phyloP scores from a whole-genome alignment of 1,140 invertebrate genomes.

The Drosophila jambulina region DNA sequence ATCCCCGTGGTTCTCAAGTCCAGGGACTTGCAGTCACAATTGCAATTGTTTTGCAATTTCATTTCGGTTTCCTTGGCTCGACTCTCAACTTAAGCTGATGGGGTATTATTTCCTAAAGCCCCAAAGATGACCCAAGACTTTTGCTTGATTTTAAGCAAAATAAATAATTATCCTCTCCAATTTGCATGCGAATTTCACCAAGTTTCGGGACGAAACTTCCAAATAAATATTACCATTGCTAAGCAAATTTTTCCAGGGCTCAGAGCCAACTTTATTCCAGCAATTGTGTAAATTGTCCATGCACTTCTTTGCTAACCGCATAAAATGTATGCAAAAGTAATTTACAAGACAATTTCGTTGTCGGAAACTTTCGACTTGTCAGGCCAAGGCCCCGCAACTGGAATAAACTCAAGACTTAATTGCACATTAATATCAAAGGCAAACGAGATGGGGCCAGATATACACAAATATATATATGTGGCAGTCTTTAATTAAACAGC shows the following conservation, averaged over 20 bases:
- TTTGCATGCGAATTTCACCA: conserved; percentile 18
- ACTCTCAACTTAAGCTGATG: conserved; percentile 6
- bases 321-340: conserved; percentile 59
- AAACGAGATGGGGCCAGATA: conserved; percentile 19
- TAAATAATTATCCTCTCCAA: conserved; percentile 32
- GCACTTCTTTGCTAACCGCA: conserved; percentile 26
- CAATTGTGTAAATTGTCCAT: conserved; percentile 43
- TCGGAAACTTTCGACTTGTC: conserved; percentile 35
- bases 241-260: conserved; percentile 12
- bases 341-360: conserved; percentile 53
- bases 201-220: conserved; percentile 10
- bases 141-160: neutral
- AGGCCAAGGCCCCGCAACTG: neutral
- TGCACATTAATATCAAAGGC: conserved; percentile 33
- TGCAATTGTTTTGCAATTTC: conserved; percentile 32
- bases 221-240: conserved; percentile 47
- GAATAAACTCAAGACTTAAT: conserved; percentile 34
- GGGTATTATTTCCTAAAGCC: conserved; percentile 5
- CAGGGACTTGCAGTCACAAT: neutral
- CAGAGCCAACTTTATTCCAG: conserved; percentile 13
- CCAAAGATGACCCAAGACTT: neutral
- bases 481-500: conserved; percentile 36
- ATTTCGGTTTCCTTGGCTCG: conserved; percentile 5
- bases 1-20: conserved; percentile 3
- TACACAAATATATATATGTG: conserved; percentile 1